Evolutionary conservation across 1,140 invertebrate genomes (phyloP).

Genomic region (Platyura marginata): DNA sequence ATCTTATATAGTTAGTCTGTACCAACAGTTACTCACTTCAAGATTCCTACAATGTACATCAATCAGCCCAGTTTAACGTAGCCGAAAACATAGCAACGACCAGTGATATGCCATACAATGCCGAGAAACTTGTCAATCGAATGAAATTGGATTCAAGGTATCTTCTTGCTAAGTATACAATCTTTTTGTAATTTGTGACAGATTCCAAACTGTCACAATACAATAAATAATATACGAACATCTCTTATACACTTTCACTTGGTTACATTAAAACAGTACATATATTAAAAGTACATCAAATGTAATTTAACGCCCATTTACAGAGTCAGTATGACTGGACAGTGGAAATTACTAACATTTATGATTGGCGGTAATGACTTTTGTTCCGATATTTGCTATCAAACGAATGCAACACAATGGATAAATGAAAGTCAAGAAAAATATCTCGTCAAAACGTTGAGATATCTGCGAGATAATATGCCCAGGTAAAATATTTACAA

Average conservation of each 20-base stretch:
- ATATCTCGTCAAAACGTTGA: slow-evolving; percentile 29
- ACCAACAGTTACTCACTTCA: slow-evolving; percentile 18
- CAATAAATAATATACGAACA: too few species aligned
- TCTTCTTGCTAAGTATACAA: neutral
- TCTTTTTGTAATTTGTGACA: neutral
- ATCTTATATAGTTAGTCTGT: neutral
- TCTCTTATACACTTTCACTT: too few species aligned
- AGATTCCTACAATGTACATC: slow-evolving; percentile 24
- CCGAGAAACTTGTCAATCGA: slow-evolving; percentile 29
- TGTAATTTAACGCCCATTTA: too few species aligned
- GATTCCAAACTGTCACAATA: neutral
- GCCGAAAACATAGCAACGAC: slow-evolving; percentile 32
- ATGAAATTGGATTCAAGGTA: slow-evolving; percentile 29
- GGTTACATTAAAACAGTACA: neutral
- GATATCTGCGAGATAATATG: slow-evolving; percentile 33
- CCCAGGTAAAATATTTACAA: slow-evolving; percentile 21
- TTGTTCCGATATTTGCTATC: slow-evolving; percentile 34
- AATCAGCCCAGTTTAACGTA: slow-evolving; percentile 31
- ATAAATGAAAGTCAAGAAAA: slow-evolving; percentile 26
- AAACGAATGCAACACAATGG: slow-evolving; percentile 14
- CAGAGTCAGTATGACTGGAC: slow-evolving; percentile 28
- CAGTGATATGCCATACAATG: slow-evolving; percentile 35
- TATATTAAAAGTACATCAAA: neutral
- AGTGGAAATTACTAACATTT: slow-evolving; percentile 49
- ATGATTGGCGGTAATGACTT: slow-evolving; percentile 48